Evolutionary conservation across 1,140 invertebrate genomes (phyloP).

Genomic region (Mya arenaria): DNA sequence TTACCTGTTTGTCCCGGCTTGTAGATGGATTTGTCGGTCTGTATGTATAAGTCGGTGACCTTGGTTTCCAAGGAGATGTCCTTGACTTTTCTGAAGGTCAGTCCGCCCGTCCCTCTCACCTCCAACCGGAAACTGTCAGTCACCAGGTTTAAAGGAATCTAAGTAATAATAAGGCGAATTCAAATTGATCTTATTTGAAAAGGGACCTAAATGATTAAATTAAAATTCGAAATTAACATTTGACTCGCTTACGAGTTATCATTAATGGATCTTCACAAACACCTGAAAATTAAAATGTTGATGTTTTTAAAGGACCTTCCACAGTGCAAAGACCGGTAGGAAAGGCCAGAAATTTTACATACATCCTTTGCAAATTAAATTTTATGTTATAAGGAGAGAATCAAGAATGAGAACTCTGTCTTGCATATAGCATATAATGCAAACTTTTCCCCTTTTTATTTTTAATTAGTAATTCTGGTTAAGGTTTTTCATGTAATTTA

Average conservation of each 20-base stretch:
- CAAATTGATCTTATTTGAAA: background rate
- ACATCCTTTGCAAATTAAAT: no score
- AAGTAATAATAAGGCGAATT: background rate
- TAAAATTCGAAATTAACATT: background rate
- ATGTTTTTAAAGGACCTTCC: no score
- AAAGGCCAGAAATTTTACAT: no score
- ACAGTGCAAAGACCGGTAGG: no score
- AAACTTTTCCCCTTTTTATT: no score
- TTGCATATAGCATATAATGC: no score
- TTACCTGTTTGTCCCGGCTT: slow-evolving; percentile 71
- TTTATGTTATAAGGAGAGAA: no score
- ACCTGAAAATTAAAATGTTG: no score
- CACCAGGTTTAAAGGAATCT: background rate
- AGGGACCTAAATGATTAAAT: background rate
- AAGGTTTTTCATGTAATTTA: no score
- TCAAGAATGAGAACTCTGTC: no score
- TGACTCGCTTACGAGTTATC: background rate
- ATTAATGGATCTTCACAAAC: background rate
- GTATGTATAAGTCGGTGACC: slow-evolving; percentile 62
- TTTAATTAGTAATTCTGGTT: no score
- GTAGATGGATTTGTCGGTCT: slow-evolving; percentile 71
- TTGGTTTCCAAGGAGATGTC: slow-evolving; percentile 37
- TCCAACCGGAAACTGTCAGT: background rate
- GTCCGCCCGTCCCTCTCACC: slow-evolving; percentile 37
- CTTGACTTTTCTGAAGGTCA: slow-evolving; percentile 44